Evolutionary conservation across 2,797 vertebrate species (phyloP), one percentile per base, ranked within the genome.

Genomic region (Streptopelia turtur): DNA sequence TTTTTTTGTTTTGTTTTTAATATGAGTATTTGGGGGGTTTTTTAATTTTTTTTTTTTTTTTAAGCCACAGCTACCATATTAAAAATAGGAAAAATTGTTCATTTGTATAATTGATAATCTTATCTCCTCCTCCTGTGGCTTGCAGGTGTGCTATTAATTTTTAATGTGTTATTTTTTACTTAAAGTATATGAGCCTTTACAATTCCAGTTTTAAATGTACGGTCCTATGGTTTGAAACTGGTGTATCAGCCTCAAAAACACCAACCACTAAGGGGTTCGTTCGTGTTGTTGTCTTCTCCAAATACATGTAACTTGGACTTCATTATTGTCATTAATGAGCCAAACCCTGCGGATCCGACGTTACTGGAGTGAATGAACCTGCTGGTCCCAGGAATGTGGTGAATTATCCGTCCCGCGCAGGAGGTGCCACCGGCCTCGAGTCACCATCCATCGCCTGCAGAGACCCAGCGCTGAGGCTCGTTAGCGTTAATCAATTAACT

Each of bases 151-250:
- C 50, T 83, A 57, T 77, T 84, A 5, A 14, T 55, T 93, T 93
- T 82, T 47, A 88, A 74, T 76, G 77, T 69, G 66, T 89, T 90
- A 21, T 87, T 94, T 91, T 91, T 89, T 91, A 53, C 77, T 72
- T 14, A 3, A 55, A n/a, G 2, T 30, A 57, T 31, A 3, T 43
- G n/a, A 92, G 49, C 95, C 60, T 91, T 80, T 28, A 6, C 5
- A 25, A 70, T 90, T 90, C 70, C 74, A 2, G 30, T 41, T 92
- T 45, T 27, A 25, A 82, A n/a, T 7, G 50, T 56, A 23, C 1
- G 5, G 55, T 16, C 56, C 68, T 33, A 1, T 2, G 70, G 33
- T 75, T 93, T 68, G 68, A 75, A 65, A 49, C 45, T 21, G 11
- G 37, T 24, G 17, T 10, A 39, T 16, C 11, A 9, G 0, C 52